Evolutionary conservation across 1,140 invertebrate genomes (phyloP).

Genomic region (Bombus sylvicola): DNA sequence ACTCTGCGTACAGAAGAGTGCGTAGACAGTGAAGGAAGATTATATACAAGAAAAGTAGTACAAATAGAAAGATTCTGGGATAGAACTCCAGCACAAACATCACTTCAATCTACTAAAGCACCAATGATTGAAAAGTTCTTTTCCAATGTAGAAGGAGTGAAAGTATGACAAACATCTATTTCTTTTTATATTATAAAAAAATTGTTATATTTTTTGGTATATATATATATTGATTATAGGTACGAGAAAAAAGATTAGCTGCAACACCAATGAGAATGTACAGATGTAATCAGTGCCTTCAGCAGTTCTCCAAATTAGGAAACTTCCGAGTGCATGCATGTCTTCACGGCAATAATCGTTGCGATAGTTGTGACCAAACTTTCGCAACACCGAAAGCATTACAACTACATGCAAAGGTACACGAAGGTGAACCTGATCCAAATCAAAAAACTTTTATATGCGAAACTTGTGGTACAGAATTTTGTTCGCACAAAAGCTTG

Average conservation of each 20-base stretch:
- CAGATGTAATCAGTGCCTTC: slow-evolving; percentile 78
- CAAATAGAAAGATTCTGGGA: slow-evolving; percentile 84
- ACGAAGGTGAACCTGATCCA: slow-evolving; percentile 70
- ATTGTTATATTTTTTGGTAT: neutral
- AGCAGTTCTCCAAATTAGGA: slow-evolving; percentile 75
- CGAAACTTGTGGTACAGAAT: slow-evolving; percentile 86
- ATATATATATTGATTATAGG: slow-evolving; percentile 47
- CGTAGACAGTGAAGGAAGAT: slow-evolving; percentile 81
- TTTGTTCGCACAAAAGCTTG: slow-evolving; percentile 87
- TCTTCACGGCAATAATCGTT: slow-evolving; percentile 75
- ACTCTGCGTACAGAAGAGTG: slow-evolving; percentile 82
- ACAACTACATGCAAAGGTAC: slow-evolving; percentile 76
- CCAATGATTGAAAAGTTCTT: slow-evolving; percentile 82
- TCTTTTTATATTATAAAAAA: neutral
- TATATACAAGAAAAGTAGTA: slow-evolving; percentile 83
- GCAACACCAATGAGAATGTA: slow-evolving; percentile 70
- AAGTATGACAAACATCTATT: slow-evolving; percentile 61
- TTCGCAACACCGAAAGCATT: slow-evolving; percentile 79
- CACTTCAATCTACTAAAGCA: slow-evolving; percentile 69
- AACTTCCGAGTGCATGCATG: slow-evolving; percentile 79
- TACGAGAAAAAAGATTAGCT: slow-evolving; percentile 73
- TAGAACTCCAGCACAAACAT: slow-evolving; percentile 55
- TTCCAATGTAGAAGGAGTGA: slow-evolving; percentile 79
- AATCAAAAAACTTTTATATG: slow-evolving; percentile 81
- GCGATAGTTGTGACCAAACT: slow-evolving; percentile 77